Conservation (phyloP, 2,888 invertebrate species). For the Lampropteryx suffumata region DNA sequence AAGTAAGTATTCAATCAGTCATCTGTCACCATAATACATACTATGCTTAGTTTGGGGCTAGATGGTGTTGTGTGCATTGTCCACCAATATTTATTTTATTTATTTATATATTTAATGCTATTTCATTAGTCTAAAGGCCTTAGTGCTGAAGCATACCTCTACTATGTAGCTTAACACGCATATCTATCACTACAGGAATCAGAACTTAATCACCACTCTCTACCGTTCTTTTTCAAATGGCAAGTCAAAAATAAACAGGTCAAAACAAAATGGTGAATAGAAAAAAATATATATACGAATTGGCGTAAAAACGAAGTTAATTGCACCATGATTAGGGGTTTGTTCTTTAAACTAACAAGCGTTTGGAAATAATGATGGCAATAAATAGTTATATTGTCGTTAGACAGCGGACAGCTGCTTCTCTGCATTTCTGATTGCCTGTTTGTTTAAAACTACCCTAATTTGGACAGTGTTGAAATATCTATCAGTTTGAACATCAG, state of each 20-base stretch:
- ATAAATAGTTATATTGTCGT: slow-evolving; percentile 78
- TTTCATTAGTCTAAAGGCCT: too few species aligned
- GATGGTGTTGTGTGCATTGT: too few species aligned
- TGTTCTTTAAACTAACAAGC: slow-evolving; percentile 74
- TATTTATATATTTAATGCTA: too few species aligned
- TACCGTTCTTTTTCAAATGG: slow-evolving; percentile 8
- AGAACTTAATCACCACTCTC: not conserved
- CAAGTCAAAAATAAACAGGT: not conserved
- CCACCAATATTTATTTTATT: too few species aligned
- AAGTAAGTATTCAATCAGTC: too few species aligned
- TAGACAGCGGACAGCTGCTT: slow-evolving; percentile 59
- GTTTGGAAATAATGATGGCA: slow-evolving; percentile 71
- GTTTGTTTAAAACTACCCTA: slow-evolving; percentile 56
- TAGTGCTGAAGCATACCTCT: not conserved
- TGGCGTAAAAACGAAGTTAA: slow-evolving; percentile 80
- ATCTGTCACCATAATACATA: too few species aligned
- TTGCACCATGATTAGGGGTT: slow-evolving; percentile 79
- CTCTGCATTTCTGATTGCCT: slow-evolving; percentile 44
- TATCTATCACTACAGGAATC: not conserved
- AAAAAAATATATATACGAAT: slow-evolving; percentile 47
- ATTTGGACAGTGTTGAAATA: slow-evolving; percentile 36
- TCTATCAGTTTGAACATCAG: not conserved
- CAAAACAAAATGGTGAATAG: slow-evolving; percentile 22
- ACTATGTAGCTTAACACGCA: not conserved
- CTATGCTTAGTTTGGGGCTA: too few species aligned